phyloP scores from a whole-genome alignment of 2,797 vertebrate species.

The Phalloptychus januarius region DNA sequence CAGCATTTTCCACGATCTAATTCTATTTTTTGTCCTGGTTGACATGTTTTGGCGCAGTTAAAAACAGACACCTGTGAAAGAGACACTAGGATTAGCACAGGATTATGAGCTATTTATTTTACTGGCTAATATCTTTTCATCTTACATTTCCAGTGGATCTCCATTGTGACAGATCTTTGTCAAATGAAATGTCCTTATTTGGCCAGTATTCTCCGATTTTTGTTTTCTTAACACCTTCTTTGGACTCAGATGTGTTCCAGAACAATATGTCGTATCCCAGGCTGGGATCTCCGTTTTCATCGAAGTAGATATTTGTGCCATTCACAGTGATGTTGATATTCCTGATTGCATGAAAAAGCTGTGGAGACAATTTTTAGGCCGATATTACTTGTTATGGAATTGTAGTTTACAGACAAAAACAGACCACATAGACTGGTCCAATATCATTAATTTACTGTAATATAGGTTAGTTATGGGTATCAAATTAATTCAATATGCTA shows the following conservation, averaged over 20 bases:
- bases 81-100: constrained; percentile 5
- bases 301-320: constrained; percentile 43
- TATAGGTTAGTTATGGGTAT: background rate
- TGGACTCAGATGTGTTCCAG: constrained; percentile 42
- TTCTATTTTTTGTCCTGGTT: constrained; percentile 40
- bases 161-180: background rate
- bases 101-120: background rate
- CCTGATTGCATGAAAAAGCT: constrained; percentile 65
- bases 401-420: background rate
- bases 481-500: background rate
- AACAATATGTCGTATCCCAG: constrained; percentile 64
- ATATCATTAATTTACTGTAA: background rate
- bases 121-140: background rate
- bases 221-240: accelerated
- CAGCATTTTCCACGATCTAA: constrained; percentile 28
- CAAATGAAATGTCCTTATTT: constrained; percentile 4
- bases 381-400: background rate
- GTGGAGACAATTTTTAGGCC: constrained; percentile 3
- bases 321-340: constrained; percentile 55
- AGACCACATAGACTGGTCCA: too few species aligned
- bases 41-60: constrained; percentile 64
- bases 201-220: constrained; percentile 57
- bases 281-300: constrained; percentile 54
- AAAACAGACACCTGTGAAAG: constrained; percentile 41
- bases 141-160: constrained; percentile 24